Conservation (phyloP, 2,113 vertebrate genomes). For the Pelodiscus sinensis region DNA sequence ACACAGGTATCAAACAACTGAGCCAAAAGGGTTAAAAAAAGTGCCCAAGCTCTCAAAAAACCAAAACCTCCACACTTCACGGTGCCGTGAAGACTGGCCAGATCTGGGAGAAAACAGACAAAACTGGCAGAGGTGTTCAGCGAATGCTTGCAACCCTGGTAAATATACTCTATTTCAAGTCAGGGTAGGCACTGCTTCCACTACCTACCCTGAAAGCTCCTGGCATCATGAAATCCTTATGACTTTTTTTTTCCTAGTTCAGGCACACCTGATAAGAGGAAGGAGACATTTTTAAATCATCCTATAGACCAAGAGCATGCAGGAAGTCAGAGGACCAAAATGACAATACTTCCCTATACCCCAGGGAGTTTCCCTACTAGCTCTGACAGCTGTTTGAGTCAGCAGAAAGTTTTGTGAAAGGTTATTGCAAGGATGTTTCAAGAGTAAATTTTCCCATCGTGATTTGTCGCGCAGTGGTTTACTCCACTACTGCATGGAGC, state of each 20-base stretch:
- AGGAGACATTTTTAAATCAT: background rate
- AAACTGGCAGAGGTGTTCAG: background rate
- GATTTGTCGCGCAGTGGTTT: background rate
- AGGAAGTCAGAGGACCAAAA: background rate
- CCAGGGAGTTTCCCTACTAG: background rate
- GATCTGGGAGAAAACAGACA: background rate
- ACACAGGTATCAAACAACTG: background rate
- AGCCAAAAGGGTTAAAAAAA: background rate
- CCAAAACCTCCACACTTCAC: background rate
- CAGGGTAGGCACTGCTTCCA: background rate
- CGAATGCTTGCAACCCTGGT: background rate
- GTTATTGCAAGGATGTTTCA: background rate
- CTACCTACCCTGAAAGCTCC: background rate
- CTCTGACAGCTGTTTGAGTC: background rate
- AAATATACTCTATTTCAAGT: background rate
- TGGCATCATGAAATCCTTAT: background rate
- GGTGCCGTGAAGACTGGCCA: background rate
- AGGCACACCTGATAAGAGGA: background rate
- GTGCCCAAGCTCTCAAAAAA: background rate
- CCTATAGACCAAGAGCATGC: background rate
- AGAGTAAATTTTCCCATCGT: background rate
- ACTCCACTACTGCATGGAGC: background rate
- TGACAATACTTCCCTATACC: background rate
- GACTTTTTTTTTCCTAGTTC: background rate
- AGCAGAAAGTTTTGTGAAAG: background rate